These are phyloP conservation scores for Cyprinus carpio DNA, from an alignment of 2,113 vertebrate genomes.

Conservation along the genomic window DNA sequence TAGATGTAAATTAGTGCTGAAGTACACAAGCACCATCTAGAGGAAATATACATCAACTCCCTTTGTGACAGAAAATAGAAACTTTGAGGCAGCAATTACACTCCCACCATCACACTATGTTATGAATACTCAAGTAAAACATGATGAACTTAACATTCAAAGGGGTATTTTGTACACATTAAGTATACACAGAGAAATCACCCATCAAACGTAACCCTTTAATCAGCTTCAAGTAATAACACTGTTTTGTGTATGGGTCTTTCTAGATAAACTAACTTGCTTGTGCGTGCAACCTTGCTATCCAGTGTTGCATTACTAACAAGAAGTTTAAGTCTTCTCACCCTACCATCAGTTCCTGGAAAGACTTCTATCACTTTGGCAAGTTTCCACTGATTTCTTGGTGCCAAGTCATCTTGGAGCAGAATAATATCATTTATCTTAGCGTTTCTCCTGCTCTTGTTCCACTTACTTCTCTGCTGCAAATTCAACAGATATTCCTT, in stretches of 20 bases:
- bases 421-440: no score
- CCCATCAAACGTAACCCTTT: neutral
- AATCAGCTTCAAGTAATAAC: neutral
- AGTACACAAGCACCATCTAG: neutral
- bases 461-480: no score
- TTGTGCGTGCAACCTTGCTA: slow-evolving; percentile 28
- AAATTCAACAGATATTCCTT: no score
- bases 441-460: no score
- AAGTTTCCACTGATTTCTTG: slow-evolving; percentile 48
- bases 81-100: no score
- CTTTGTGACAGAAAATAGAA: slow-evolving; percentile 39
- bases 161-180: neutral
- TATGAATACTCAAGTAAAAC: no score
- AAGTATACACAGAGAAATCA: neutral
- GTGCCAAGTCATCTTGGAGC: slow-evolving; percentile 41
- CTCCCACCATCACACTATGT: no score
- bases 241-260: slow-evolving; percentile 1
- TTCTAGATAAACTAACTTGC: slow-evolving; percentile 17
- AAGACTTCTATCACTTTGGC: slow-evolving; percentile 49
- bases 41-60: neutral
- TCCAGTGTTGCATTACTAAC: slow-evolving; percentile 48
- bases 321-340: slow-evolving; percentile 45
- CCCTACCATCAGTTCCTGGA: no score
- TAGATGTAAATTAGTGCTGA: neutral
- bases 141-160: no score